Conservation (phyloP, 1,140 invertebrate species). For the Drosophila prosaltans region DNA sequence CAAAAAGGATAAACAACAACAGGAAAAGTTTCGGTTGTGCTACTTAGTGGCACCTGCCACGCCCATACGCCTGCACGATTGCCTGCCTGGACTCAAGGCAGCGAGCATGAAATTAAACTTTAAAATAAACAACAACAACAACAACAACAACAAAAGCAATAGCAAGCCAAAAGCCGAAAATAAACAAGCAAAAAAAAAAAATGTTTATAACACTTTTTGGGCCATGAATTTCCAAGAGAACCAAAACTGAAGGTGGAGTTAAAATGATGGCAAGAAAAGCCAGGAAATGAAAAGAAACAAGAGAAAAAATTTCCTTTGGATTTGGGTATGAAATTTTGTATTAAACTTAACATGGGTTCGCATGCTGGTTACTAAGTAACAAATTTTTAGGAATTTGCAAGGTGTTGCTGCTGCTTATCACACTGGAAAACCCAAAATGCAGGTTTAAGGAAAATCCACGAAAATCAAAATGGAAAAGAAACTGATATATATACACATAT, state of each 20-base stretch:
- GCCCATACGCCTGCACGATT: background rate
- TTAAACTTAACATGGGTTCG: slow-evolving; percentile 4
- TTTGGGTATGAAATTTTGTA: slow-evolving; percentile 3
- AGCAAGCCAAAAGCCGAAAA: slow-evolving; percentile 19
- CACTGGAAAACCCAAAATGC: background rate
- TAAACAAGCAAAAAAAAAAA: slow-evolving; percentile 41
- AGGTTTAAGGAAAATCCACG: background rate
- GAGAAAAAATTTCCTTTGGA: slow-evolving; percentile 10
- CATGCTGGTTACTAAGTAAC: slow-evolving; percentile 4
- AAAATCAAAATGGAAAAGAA: background rate
- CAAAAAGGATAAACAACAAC: slow-evolving; percentile 38
- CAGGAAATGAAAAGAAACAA: background rate
- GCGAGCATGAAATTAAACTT: slow-evolving; percentile 64
- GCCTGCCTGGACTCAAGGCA: slow-evolving; percentile 19
- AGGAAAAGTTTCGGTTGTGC: slow-evolving; percentile 41
- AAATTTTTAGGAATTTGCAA: background rate
- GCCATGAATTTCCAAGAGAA: slow-evolving; percentile 25
- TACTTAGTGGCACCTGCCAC: slow-evolving; percentile 19
- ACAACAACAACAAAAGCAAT: slow-evolving; percentile 21
- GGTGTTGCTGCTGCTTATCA: background rate
- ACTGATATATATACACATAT: too few relatives aligned
- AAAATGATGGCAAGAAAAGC: background rate
- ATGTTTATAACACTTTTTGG: slow-evolving; percentile 37
- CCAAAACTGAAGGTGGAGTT: background rate
- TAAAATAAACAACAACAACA: slow-evolving; percentile 47